Evolutionary conservation across 92 coral and sea anemone genomes (phyloP).

Genomic region (Nematostella vectensis): DNA sequence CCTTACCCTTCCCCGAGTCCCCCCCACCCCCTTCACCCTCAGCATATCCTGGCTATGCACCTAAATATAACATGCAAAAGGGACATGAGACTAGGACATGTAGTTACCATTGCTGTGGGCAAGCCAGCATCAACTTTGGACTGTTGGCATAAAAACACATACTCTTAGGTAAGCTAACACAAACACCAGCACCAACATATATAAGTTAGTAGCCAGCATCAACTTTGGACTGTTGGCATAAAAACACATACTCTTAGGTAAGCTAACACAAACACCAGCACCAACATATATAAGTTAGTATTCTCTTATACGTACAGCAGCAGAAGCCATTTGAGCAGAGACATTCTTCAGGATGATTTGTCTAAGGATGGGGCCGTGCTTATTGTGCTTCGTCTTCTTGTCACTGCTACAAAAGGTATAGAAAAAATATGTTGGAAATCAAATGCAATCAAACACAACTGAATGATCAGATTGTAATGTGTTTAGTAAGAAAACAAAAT

Average conservation of each 20-base stretch:
- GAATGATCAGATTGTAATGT: no score
- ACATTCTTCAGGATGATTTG: conserved; percentile 79
- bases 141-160: conserved; percentile 25
- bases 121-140: conserved; percentile 96
- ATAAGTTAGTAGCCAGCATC: conserved; percentile 97
- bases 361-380: conserved; percentile 81
- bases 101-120: conserved; percentile 95
- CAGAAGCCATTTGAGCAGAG: conserved; percentile 88
- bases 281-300: background rate
- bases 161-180: background rate
- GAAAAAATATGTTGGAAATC: background rate
- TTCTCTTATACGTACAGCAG: conserved; percentile 84
- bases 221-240: conserved; percentile 64
- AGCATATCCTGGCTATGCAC: no score
- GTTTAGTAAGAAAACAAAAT: no score
- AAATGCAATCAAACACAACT: no score
- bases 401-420: conserved; percentile 7
- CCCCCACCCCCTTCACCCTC: no score
- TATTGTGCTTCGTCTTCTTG: conserved; percentile 40
- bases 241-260: background rate
- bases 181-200: background rate
- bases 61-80: no score
- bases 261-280: background rate
- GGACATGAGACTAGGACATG: conserved; percentile 1
- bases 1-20: no score